Evolutionary conservation across 2,797 vertebrate genomes (phyloP).

Genomic region (Loriculus beryllinus): DNA sequence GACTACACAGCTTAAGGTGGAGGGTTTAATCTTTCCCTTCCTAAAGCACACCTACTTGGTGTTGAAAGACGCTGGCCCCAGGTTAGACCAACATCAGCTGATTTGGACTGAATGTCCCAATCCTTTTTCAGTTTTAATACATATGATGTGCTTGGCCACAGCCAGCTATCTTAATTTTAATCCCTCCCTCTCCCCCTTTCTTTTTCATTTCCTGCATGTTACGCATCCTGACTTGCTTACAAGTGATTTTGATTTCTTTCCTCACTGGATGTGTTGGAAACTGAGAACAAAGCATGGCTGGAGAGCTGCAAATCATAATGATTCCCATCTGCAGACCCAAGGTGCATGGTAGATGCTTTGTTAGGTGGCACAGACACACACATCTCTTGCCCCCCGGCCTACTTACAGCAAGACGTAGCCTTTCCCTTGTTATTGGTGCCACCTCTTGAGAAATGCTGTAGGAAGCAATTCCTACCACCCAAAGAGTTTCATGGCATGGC

Average conservation of each 20-base stretch:
- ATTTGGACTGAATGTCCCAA: background rate
- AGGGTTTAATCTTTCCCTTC: background rate
- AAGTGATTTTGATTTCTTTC: background rate
- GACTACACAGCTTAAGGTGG: background rate
- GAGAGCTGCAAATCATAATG: background rate
- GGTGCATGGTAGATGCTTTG: background rate
- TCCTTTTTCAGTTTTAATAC: background rate
- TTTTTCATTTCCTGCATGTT: constrained; percentile 1
- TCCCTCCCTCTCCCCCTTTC: background rate
- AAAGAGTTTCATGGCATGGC: background rate
- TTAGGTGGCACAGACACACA: background rate
- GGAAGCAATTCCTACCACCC: background rate
- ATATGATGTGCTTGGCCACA: background rate
- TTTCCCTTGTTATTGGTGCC: background rate
- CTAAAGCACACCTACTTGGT: background rate
- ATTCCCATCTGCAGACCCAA: background rate
- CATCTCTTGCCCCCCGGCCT: background rate
- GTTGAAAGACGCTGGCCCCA: background rate
- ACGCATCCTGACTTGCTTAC: background rate
- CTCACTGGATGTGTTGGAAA: background rate
- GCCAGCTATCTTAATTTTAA: background rate
- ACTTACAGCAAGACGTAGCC: background rate
- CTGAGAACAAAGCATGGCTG: background rate
- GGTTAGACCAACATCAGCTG: background rate
- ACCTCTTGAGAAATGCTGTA: background rate